Base-by-base conservation (phyloP, 1,140 invertebrate species). In the Eueides isabella region DNA sequence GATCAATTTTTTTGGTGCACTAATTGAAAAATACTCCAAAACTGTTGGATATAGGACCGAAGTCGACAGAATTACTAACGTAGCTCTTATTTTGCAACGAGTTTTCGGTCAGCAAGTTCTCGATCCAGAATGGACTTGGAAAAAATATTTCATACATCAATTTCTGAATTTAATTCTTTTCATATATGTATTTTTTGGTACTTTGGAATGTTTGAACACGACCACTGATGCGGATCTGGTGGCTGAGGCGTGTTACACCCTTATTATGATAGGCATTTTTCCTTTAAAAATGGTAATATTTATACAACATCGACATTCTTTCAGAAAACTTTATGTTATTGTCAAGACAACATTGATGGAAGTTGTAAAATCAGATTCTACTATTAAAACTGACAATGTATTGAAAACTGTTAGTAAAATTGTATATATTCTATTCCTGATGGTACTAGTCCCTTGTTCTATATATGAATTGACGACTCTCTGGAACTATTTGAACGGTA, bases 91-190 rank as follows among this genome's bases (percentile, higher is more conserved):
- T 30, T 76, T 78, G 29, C 89, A 91, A 68, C 72, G 79, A 63
- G 71, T 85, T 19, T 82, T 88, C 26, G 87, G 88, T 6, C 85
- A 88, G 29, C 86, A 90, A 74, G 77, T 90, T 19, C 79, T 91
- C 48, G 81, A 91, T 70, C 84, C 87, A 14, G 76, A 78, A 68
- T 90, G 87, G 87, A 83, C 80, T 28, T 90, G 86, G 86, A 83
- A 71, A 72, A 86, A 74, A 63, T 82, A 76, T 72, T 80, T 64
- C 23, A 29, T 79, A 2, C 70, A 83, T 41, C 86, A 89, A 64
- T 28, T 90, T 23, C 67, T 85, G 5, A 80, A 63, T 67, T 33
- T 84, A 31, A 38, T 61, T 62, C 73, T 90, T 41, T 80, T 85
- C 19, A 65, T 86, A 23, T 91, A 91, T 61, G 85, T 89, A 12